A percentile compares a stretch with the other conserved stretches of the same genome.
phyloP scores from a whole-genome alignment of 2,113 vertebrate genomes.

The Oncorhynchus mykiss region DNA sequence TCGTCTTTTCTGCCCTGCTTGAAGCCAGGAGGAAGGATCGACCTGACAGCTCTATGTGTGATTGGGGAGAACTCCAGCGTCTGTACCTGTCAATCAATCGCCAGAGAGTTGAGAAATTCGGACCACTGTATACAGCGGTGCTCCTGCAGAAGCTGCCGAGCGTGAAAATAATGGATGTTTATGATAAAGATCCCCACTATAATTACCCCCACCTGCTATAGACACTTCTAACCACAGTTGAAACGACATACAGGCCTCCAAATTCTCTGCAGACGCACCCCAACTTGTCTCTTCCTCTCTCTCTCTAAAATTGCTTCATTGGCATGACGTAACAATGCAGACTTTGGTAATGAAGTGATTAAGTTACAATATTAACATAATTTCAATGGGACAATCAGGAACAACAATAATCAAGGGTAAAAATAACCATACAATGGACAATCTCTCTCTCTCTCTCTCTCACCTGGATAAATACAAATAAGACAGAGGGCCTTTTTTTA shows the following conservation, averaged over 20 bases:
- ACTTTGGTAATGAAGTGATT: no score
- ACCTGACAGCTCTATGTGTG: constrained; percentile 67
- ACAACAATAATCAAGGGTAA: no score
- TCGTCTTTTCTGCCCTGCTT: constrained; percentile 46
- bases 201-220: constrained; percentile 62
- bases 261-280: constrained; percentile 38
- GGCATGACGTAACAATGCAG: not conserved
- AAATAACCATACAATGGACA: no score
- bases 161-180: constrained; percentile 69
- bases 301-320: constrained; percentile 30
- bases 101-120: constrained; percentile 62
- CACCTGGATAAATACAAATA: constrained; percentile 42
- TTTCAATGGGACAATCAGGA: no score
- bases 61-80: constrained; percentile 62
- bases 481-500: constrained; percentile 44
- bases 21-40: constrained; percentile 55
- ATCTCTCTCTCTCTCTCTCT: no score
- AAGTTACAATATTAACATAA: no score
- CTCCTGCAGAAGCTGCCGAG: constrained; percentile 49
- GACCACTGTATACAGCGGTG: constrained; percentile 41
- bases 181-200: constrained; percentile 59
- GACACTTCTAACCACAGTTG: constrained; percentile 12
- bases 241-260: not conserved
- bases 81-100: constrained; percentile 69
- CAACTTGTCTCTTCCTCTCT: constrained; percentile 9